These are phyloP conservation scores for Drosophila fungiperda DNA, from an alignment of 2,888 invertebrate genomes.

Conservation along the genomic window DNA sequence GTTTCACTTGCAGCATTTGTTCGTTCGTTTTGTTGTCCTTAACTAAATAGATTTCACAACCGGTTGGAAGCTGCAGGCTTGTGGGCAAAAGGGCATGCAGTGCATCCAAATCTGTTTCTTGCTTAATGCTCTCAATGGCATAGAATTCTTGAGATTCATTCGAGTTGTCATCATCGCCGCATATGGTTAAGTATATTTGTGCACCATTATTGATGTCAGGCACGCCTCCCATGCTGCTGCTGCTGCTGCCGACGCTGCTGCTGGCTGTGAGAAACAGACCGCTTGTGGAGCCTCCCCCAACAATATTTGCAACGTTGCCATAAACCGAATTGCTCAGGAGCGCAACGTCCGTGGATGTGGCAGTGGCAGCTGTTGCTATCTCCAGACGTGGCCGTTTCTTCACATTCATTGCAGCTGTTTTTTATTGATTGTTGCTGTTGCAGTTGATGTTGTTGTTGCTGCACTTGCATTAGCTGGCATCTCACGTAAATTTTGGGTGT, in stretches of 20 bases:
- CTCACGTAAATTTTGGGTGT: conserved; percentile 34
- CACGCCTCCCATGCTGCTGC: conserved; percentile 24
- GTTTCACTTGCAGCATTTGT: conserved; percentile 25
- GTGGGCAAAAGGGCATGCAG: conserved; percentile 70
- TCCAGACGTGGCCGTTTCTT: conserved; percentile 72
- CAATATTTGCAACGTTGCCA: conserved; percentile 28
- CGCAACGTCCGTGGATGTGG: conserved; percentile 39
- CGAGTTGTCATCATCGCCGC: conserved; percentile 77
- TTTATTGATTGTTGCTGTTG: conserved; percentile 14
- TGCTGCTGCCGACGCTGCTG: conserved; percentile 23
- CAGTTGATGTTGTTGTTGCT: conserved; percentile 14
- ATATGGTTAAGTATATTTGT: conserved; percentile 76
- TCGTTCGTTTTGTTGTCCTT: conserved; percentile 63
- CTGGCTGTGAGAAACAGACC: conserved; percentile 52
- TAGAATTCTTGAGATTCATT: conserved; percentile 79
- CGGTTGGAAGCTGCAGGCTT: conserved; percentile 76
- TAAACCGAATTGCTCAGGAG: conserved; percentile 18
- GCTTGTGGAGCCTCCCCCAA: conserved; percentile 11
- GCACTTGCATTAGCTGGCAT: conserved; percentile 36
- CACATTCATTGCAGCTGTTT: conserved; percentile 64
- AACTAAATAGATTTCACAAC: conserved; percentile 83
- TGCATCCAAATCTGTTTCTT: conserved; percentile 76
- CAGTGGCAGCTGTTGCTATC: conserved; percentile 51
- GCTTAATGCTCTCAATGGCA: conserved; percentile 75
- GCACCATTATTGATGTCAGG: conserved; percentile 53